Base-by-base conservation (phyloP, 2,797 vertebrate species). In the Anguilla megastoma region DNA sequence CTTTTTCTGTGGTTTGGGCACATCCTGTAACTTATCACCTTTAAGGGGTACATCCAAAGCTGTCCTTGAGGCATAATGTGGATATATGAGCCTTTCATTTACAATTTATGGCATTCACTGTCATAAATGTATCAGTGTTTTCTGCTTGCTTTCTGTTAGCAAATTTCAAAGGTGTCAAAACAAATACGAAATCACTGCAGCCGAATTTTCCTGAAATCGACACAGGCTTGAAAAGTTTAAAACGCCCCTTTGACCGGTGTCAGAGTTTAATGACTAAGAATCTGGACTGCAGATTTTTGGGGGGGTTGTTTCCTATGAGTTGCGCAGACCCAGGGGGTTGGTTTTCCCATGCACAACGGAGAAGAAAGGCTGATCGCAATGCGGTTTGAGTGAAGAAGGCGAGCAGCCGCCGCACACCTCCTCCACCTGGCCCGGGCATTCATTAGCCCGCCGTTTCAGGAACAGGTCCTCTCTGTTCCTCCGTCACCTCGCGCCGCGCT, bases 311-410 rank as follows among this genome's bases (percentile, higher is more conserved):
- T 63, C 82, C 50, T 87, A 33, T 85, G 83, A 85, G 66, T 36
- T 76, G 50, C 52, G 86, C 86, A 87, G 82, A 87, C 45, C 69
- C 82, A 60, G 74, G 69, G 36, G 60, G 85, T 41, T 12, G 45
- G 85, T 66, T 14, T 79, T 27, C 18, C 63, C 63, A 24, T 60
- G 83, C 58, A 18, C 56, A 69, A 18, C 69, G 21, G 52, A 85
- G 85, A 83, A 79, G 84, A 89, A 89, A 87, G 33, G 86, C 69
- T 45, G 41, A 54, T 74, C 86, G 79, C 88, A 89, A 86, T 85
- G 88, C 86, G 87, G 69, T 85, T 76, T 66, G 52, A 71, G 36
- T 36, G 63, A 66, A 87, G 86, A 87, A 85, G 85, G 82, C 54
- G 45, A 54, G 12, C 86, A 50, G 16, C 48, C 24, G 45, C 87